Conservation (phyloP, 2,113 vertebrate species). For the Crotalus helleri region DNA sequence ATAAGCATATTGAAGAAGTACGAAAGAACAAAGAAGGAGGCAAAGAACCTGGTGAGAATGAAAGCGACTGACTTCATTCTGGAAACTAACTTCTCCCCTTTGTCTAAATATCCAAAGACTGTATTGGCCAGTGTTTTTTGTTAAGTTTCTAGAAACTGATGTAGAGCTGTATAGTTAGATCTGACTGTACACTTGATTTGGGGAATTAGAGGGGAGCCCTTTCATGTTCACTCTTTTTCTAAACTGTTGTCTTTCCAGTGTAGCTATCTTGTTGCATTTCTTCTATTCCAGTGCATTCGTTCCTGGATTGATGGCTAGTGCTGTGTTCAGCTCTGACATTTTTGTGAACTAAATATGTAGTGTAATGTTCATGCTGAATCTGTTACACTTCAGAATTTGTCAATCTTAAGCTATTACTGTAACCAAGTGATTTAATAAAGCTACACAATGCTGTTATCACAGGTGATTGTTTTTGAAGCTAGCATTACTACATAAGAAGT, state of each 20-base stretch:
- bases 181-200: conserved; percentile 72
- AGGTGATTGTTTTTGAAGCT: conserved; percentile 45
- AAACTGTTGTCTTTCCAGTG: conserved; percentile 82
- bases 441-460: conserved; percentile 74
- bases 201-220: conserved; percentile 74
- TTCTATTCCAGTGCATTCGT: conserved; percentile 69
- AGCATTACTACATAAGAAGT: conserved; percentile 31
- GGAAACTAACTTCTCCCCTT: conserved; percentile 71
- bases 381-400: conserved; percentile 72
- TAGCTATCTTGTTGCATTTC: conserved; percentile 81
- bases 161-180: conserved; percentile 77
- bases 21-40: conserved; percentile 89
- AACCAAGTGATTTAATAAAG: conserved; percentile 80
- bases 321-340: conserved; percentile 73
- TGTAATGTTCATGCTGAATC: conserved; percentile 66
- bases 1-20: conserved; percentile 93
- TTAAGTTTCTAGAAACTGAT: conserved; percentile 73
- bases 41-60: conserved; percentile 83
- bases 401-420: conserved; percentile 74
- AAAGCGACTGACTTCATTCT: conserved; percentile 69
- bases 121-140: conserved; percentile 79
- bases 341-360: conserved; percentile 71
- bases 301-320: conserved; percentile 72
- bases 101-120: conserved; percentile 85
- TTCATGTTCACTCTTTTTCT: conserved; percentile 76